phyloP scores from a whole-genome alignment of 37 sponge, comb jelly and placozoan species.

The Haliclona indistincta region DNA sequence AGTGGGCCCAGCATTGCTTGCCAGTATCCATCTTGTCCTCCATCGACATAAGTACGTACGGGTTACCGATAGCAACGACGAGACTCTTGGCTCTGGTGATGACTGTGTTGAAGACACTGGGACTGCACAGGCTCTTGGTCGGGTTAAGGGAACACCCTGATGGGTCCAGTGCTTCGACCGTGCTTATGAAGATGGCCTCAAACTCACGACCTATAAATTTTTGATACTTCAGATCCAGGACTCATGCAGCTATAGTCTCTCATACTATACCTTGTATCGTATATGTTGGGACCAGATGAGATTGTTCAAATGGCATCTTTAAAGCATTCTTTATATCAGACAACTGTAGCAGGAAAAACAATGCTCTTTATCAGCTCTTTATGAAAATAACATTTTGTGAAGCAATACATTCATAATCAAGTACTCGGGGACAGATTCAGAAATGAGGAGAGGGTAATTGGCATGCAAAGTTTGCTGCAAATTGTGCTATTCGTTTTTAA shows the following conservation, averaged over 20 bases:
- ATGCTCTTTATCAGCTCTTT: too few relatives aligned
- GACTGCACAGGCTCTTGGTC: conserved; percentile 71
- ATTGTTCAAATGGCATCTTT: too few relatives aligned
- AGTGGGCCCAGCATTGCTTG: conserved; percentile 57
- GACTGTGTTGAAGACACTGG: conserved; percentile 72
- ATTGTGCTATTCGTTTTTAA: too few relatives aligned
- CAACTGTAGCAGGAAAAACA: too few relatives aligned
- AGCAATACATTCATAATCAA: too few relatives aligned
- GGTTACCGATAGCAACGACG: conserved; percentile 66
- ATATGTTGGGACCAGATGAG: neutral
- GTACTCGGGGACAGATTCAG: too few relatives aligned
- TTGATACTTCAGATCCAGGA: too few relatives aligned
- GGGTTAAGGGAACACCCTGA: conserved; percentile 47
- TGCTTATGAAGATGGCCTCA: conserved; percentile 60
- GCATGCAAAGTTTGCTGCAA: too few relatives aligned
- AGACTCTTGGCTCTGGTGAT: conserved; percentile 69
- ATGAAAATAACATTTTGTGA: too few relatives aligned
- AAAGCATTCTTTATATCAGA: too few relatives aligned
- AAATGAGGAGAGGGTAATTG: too few relatives aligned
- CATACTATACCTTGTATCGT: neutral
- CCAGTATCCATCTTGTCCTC: conserved; percentile 35
- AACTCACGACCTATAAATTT: conserved; percentile 63
- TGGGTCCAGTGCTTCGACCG: conserved; percentile 36
- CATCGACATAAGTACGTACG: conserved; percentile 27
- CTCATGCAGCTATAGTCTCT: too few relatives aligned